These are phyloP conservation scores for Parus major DNA, from an alignment of 2,113 vertebrate species.

Conservation along the genomic window DNA sequence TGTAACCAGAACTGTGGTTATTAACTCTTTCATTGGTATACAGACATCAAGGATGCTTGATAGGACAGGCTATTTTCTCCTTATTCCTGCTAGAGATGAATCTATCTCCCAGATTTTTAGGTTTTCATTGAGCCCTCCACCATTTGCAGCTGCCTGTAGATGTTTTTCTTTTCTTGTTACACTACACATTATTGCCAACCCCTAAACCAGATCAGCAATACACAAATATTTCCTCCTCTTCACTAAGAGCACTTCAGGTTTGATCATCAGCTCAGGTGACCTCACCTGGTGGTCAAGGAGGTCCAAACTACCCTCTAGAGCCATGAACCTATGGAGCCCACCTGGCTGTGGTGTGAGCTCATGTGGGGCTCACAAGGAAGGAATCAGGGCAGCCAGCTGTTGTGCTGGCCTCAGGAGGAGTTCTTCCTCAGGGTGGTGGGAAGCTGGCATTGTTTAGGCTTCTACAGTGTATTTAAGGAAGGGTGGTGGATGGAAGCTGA, in stretches of 20 bases:
- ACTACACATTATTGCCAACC: background rate
- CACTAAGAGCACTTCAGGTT: background rate
- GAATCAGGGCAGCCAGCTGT: rapidly evolving
- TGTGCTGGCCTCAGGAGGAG: rapidly evolving
- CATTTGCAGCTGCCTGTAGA: background rate
- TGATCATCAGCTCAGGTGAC: background rate
- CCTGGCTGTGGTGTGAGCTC: background rate
- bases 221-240: background rate
- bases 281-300: background rate
- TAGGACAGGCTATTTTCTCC: background rate
- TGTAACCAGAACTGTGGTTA: background rate
- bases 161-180: background rate
- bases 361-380: rapidly evolving
- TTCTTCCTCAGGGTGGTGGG: rapidly evolving
- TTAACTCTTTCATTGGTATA: background rate
- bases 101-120: background rate
- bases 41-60: background rate
- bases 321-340: background rate
- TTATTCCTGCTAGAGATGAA: background rate
- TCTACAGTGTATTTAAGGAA: background rate
- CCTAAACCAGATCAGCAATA: background rate
- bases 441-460: rapidly evolving
- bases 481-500: too few relatives aligned
- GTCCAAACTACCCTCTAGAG: background rate
- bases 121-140: background rate